phyloP scores from a whole-genome alignment of 2,888 invertebrate species.

The Sycophila texana region DNA sequence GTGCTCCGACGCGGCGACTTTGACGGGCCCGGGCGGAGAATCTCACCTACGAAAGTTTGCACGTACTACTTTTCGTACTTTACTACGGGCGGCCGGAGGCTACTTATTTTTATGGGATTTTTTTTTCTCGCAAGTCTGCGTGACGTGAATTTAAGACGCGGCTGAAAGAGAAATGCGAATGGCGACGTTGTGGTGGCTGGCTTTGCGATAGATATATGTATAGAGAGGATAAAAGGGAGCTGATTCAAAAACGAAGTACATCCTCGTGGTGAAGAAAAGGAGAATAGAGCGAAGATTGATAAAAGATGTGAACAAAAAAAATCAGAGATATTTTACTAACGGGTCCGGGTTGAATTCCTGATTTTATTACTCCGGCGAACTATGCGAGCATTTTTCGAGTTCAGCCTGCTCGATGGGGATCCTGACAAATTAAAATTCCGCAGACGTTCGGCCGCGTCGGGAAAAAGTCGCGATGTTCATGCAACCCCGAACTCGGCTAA shows the following conservation, averaged over 20 bases:
- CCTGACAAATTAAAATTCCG: conserved; percentile 56
- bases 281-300: too few relatives aligned
- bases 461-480: conserved; percentile 8
- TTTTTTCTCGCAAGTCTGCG: conserved; percentile 39
- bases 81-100: not conserved
- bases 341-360: conserved; percentile 46
- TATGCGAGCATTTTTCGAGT: conserved; percentile 50
- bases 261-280: too few relatives aligned
- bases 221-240: too few relatives aligned
- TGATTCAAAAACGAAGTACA: too few relatives aligned
- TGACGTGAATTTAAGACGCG: conserved; percentile 32
- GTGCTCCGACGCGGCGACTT: conserved; percentile 12
- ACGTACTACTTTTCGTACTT: conserved; percentile 34
- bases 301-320: conserved; percentile 12
- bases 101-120: conserved; percentile 46
- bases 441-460: conserved; percentile 43
- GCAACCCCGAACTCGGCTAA: conserved; percentile 26
- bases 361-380: conserved; percentile 53
- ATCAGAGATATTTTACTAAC: conserved; percentile 44
- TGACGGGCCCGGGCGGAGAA: conserved; percentile 9
- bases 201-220: not conserved
- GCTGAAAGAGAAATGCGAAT: not conserved
- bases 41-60: conserved; percentile 27
- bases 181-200: not conserved
- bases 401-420: conserved; percentile 28